phyloP scores from a whole-genome alignment of 2,797 vertebrate species.

The Tapera naevia region DNA sequence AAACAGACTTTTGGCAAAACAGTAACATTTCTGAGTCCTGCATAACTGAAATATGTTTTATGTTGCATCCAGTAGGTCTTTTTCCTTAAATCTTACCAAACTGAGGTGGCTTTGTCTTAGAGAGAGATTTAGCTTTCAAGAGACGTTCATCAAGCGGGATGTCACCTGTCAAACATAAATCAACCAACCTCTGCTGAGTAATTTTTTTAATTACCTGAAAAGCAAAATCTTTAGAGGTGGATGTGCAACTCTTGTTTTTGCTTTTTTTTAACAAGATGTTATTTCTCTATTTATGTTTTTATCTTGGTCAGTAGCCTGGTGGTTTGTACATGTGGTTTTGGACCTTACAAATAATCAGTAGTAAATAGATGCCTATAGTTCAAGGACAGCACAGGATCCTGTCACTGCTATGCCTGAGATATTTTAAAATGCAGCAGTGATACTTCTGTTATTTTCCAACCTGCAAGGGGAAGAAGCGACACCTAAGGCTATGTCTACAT shows the following conservation, averaged over 20 bases:
- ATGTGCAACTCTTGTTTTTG: background rate
- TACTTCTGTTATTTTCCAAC: conserved; percentile 47
- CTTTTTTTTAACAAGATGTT: background rate
- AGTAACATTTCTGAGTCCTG: background rate
- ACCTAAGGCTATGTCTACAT: conserved; percentile 77
- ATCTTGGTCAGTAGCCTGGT: conserved; percentile 33
- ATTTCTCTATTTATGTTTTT: background rate
- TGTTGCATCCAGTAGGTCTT: background rate
- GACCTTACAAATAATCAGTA: conserved; percentile 45
- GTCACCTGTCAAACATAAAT: conserved; percentile 12
- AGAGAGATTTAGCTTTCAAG: background rate
- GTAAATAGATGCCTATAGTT: conserved; percentile 11
- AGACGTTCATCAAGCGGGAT: background rate
- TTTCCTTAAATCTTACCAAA: background rate
- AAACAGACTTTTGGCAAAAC: conserved; percentile 5
- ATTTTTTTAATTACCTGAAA: conserved; percentile 10
- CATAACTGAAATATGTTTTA: background rate
- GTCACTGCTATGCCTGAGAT: conserved; percentile 6
- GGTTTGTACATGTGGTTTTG: conserved; percentile 30
- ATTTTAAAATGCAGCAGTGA: conserved; percentile 46
- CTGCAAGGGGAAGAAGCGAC: conserved; percentile 65
- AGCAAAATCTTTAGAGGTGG: background rate
- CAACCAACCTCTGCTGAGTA: background rate
- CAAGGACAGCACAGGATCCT: background rate
- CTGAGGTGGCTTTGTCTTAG: background rate